phyloP scores from a whole-genome alignment of 2,797 vertebrate species.

The Oceanodroma leucorhoa region DNA sequence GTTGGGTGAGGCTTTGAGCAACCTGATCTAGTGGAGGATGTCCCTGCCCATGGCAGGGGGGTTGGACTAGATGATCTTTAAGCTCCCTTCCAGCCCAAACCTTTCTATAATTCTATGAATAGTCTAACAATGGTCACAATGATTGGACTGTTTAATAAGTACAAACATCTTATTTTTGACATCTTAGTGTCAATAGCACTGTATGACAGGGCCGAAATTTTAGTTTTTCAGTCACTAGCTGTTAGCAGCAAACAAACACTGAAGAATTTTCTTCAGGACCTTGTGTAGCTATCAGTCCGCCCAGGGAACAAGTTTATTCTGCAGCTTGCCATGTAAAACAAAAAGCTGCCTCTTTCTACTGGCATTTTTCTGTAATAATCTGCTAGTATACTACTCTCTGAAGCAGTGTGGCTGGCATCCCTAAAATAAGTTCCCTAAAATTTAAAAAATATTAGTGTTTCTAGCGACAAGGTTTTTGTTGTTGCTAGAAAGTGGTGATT shows the following conservation, averaged over 20 bases:
- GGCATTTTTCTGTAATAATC: not conserved
- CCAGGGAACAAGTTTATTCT: not conserved
- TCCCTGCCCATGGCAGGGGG: too few relatives aligned
- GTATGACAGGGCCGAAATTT: not conserved
- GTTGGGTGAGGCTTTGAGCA: not conserved
- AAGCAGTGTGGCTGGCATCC: not conserved
- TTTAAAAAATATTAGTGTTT: not conserved
- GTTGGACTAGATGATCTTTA: not conserved
- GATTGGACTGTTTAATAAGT: not conserved
- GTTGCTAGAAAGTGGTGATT: not conserved
- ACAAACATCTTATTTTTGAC: not conserved
- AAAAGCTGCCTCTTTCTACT: not conserved
- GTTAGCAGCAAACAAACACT: not conserved
- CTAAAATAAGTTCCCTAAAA: not conserved
- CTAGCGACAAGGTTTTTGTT: not conserved
- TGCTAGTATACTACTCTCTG: not conserved
- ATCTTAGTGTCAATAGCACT: not conserved
- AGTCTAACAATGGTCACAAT: not conserved
- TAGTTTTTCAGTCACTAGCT: not conserved
- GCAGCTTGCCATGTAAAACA: not conserved
- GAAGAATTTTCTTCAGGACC: not conserved
- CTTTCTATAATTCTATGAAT: not conserved
- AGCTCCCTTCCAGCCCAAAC: not conserved
- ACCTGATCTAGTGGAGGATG: too few relatives aligned
- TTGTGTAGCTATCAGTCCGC: not conserved